Percentiles rank a stretch among this genome's conserved stretches.
Conservation (phyloP, 2,113 vertebrate species). For the Neolamprologus devosi region DNA sequence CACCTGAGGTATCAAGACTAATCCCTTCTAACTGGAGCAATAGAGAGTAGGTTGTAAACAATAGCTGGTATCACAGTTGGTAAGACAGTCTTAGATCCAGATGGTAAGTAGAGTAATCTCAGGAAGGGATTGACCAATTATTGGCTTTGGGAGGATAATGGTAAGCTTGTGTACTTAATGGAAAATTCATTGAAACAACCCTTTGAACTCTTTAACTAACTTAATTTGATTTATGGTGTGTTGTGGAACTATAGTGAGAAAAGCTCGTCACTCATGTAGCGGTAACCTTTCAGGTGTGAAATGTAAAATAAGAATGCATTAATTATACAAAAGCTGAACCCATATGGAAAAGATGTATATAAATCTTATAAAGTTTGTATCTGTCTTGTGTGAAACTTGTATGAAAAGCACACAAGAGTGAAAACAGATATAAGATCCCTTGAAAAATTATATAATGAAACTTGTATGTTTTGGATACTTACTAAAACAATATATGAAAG, state of each 20-base stretch:
- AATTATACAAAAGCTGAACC: neutral
- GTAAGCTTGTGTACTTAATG: neutral
- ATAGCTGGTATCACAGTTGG: neutral
- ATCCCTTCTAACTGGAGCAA: conserved; percentile 1
- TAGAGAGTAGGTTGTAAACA: neutral
- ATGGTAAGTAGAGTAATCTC: conserved; percentile 9
- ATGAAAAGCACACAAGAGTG: too few relatives aligned
- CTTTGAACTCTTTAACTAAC: neutral
- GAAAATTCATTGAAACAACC: neutral
- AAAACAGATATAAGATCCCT: too few relatives aligned
- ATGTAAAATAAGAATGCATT: neutral
- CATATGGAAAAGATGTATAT: too few relatives aligned
- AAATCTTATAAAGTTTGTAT: too few relatives aligned
- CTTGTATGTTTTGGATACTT: too few relatives aligned
- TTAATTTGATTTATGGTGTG: neutral
- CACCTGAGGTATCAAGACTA: neutral
- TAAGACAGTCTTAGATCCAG: neutral
- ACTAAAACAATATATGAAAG: too few relatives aligned
- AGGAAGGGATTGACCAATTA: conserved; percentile 9
- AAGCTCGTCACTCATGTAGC: neutral
- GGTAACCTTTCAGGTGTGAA: neutral
- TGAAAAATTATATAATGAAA: too few relatives aligned
- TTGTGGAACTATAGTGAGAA: neutral
- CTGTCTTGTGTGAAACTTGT: too few relatives aligned
- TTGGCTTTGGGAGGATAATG: neutral